Percentiles rank a stretch among this genome's conserved stretches.
phyloP scores from a whole-genome alignment of 1,140 invertebrate species.

The Lordiphosa stackelbergi region DNA sequence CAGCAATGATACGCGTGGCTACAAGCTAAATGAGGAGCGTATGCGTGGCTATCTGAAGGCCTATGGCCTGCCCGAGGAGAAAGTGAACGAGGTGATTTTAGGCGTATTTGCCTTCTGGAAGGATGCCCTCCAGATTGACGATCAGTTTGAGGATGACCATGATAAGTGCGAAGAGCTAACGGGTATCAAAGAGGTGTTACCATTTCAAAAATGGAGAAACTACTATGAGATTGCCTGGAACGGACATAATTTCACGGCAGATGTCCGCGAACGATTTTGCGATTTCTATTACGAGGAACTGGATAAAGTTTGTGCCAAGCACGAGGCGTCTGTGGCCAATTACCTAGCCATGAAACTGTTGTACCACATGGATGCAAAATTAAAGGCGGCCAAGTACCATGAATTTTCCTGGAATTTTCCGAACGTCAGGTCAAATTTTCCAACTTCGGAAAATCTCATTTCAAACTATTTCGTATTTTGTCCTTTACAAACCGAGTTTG shows the following conservation, averaged over 20 bases:
- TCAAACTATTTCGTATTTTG: too few relatives aligned
- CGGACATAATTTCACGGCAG: slow-evolving; percentile 15
- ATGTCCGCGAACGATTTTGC: slow-evolving; percentile 14
- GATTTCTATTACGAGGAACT: slow-evolving; percentile 52
- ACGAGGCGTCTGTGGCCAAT: slow-evolving; percentile 52
- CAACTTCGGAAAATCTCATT: too few relatives aligned
- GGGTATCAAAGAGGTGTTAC: background rate
- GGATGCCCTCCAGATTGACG: slow-evolving; percentile 34
- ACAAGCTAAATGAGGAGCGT: slow-evolving; percentile 46
- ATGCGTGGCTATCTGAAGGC: slow-evolving; percentile 51
- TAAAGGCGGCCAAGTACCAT: slow-evolving; percentile 59
- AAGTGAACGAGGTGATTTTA: slow-evolving; percentile 28
- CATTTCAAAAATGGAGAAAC: slow-evolving; percentile 35
- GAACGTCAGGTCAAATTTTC: too few relatives aligned
- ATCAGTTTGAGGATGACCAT: slow-evolving; percentile 39
- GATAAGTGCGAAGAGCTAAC: slow-evolving; percentile 20
- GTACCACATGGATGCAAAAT: slow-evolving; percentile 51
- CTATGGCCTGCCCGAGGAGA: slow-evolving; percentile 42
- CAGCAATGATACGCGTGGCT: slow-evolving; percentile 44
- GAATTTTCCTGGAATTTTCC: too few relatives aligned
- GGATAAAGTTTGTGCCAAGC: slow-evolving; percentile 49
- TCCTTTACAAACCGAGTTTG: too few relatives aligned
- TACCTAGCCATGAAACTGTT: slow-evolving; percentile 62
- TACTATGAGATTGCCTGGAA: slow-evolving; percentile 67
- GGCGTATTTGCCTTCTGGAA: slow-evolving; percentile 61